Evolutionary conservation across 2,888 invertebrate species (phyloP), one percentile per base, ranked within the genome.

Genomic region (Rotaria sp.): DNA sequence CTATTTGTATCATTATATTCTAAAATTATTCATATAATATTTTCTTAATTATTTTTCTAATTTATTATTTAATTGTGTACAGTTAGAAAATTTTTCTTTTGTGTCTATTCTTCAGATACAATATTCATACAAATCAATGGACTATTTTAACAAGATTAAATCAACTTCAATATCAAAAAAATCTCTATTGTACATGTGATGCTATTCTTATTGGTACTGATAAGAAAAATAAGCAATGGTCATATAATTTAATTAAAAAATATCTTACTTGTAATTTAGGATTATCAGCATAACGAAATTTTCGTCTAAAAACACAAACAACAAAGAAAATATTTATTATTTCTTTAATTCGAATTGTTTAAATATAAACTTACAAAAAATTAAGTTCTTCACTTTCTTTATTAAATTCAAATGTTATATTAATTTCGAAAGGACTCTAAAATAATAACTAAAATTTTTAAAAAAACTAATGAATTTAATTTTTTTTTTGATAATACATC

Each of bases 391-490:
- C 13, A 13, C 26, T 45, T 80, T 80, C 80, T 26, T n/a, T n/a
- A 45, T 35, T 45, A 15, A 45, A 80, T 26, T 41, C 41, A n/a
- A 80, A 80, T n/a, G 26, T 45, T n/a, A 80, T 45, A 80, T 80
- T 80, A 80, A 80, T 41, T 80, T 80, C 80, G n/a, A 80, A 80
- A 26, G 80, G 80, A 45, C 80, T 80, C 80, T 80, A 18, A 80
- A 45, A 45, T 21, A 8, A 24, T 26, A n/a, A 8, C 21, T 3
- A 45, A 41, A 45, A 45, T 26, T 3, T 45, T 24, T 8, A 55
- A 13, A 10, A 11, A 67, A 67, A 67, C 2, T n/a, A 30, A 67
- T 15, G 21, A 24, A 7, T 67, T 7, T 15, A 10, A 30, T 67
- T 50, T 67, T 5, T 15, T 18, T n/a, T 11, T 30, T 30, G 2